A percentile compares a stretch with the other conserved stretches of the same genome.
These are phyloP conservation scores for Athripsodes cinereus DNA, from an alignment of 2,888 invertebrate species.

Conservation along the genomic window DNA sequence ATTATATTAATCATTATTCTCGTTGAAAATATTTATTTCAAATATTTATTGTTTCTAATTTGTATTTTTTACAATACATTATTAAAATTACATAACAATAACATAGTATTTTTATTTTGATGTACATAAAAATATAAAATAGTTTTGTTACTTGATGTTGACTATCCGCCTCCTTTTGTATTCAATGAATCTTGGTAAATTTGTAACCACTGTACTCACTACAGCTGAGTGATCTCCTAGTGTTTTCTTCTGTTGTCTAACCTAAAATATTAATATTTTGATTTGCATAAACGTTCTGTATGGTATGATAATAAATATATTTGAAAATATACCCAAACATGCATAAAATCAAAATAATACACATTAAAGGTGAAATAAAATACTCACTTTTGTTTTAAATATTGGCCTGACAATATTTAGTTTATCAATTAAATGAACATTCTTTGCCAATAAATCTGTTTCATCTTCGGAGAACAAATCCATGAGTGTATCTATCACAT, in stretches of 20 bases:
- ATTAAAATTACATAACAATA: background rate
- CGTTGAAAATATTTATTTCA: too few relatives aligned
- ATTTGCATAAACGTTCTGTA: background rate
- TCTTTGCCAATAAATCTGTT: conserved; percentile 57
- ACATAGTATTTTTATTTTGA: too few relatives aligned
- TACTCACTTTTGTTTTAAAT: conserved; percentile 60
- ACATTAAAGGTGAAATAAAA: conserved; percentile 7
- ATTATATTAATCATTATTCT: too few relatives aligned
- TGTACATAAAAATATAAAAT: background rate
- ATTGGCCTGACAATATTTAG: conserved; percentile 51
- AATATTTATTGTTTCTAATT: too few relatives aligned
- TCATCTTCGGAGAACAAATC: conserved; percentile 75
- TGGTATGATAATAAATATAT: background rate
- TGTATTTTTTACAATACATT: too few relatives aligned
- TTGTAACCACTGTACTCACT: conserved; percentile 63
- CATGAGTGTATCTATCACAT: conserved; percentile 67
- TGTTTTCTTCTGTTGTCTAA: conserved; percentile 57
- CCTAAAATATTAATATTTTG: conserved; percentile 40
- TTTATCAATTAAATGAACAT: conserved; percentile 58
- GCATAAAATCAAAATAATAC: background rate
- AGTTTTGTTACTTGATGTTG: conserved; percentile 12
- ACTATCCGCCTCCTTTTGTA: conserved; percentile 53
- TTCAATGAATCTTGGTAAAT: conserved; percentile 64
- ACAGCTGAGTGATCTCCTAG: conserved; percentile 63
- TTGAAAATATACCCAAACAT: background rate